Base-by-base conservation (phyloP, 2,797 vertebrate species). In the Enteromius radiatus region DNA sequence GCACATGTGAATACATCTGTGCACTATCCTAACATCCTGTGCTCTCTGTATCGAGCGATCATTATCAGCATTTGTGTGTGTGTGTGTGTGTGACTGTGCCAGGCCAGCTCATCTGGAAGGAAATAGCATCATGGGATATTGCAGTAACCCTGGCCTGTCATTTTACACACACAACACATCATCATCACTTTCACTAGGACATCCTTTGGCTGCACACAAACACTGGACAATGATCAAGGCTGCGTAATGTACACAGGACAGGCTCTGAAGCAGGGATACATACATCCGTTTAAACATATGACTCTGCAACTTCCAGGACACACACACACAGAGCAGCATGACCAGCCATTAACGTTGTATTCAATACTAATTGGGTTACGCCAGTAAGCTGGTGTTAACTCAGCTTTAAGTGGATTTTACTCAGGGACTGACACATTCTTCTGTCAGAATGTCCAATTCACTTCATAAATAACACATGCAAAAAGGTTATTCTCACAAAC, bases 341-440 rank as follows among this genome's bases (percentile, higher is more conserved):
- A 70, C 49, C 47, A 43, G 26, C 47, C 47, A 33, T 59, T 45
- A 79, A 56, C 73, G 64, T 76, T 1, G 4, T 56, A 68, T 84
- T 83, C 65, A 21, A 43, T 83, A 59, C 71, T 81, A 68, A 83
- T 75, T 69, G 33, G 65, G 81, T 86, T 83, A 82, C 54, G 36
- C 26, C 68, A 41, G 84, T 78, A 54, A 76, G 64, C 23, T 56
- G 71, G 54, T 83, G 71, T 83, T 86, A 80, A 83, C 77, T 64
- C 64, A 36, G 59, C 59, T 65, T 80, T 86, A 83, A 83, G 45
- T 71, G 70, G 64, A 80, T 86, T 80, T 83, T 54, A 61, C 77
- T 75, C 38, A 49, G 43, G 64, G 77, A 76, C 21, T 63, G 81
- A 83, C 76, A 47, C 21, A 69, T 80, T 41, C 68, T 80, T 61